Percentiles rank a stretch among this genome's conserved stretches.
These are phyloP conservation scores for Rhinoderma darwinii DNA, from an alignment of 2,113 vertebrate genomes.

Conservation along the genomic window DNA sequence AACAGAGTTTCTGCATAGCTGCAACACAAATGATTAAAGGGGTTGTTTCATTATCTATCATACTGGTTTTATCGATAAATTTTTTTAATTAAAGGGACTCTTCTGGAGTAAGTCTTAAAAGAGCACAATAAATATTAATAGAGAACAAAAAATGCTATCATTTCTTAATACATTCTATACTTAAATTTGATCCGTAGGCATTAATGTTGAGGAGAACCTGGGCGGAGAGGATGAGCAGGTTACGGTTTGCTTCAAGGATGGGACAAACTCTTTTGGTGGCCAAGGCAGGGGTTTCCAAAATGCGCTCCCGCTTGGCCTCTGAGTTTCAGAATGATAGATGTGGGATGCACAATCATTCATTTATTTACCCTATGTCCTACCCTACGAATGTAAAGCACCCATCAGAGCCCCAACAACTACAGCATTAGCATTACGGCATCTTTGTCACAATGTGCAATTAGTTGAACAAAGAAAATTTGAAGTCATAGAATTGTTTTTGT, in stretches of 20 bases:
- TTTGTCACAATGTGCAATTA: too few species aligned
- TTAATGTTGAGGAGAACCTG: not conserved
- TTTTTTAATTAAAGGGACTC: not conserved
- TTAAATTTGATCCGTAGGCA: not conserved
- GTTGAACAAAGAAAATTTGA: not conserved
- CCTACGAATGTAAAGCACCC: not conserved
- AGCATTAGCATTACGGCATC: not conserved
- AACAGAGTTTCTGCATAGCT: not conserved
- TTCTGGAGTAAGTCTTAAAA: not conserved
- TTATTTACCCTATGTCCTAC: too few species aligned
- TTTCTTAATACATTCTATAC: not conserved
- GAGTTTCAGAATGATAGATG: too few species aligned
- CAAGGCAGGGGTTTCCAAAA: too few species aligned
- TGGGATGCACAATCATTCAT: too few species aligned
- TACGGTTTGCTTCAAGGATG: not conserved
- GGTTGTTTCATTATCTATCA: not conserved
- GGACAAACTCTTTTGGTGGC: too few species aligned
- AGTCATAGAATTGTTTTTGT: not conserved
- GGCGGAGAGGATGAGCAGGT: not conserved
- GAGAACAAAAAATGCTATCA: not conserved
- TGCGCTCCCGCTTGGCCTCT: too few species aligned
- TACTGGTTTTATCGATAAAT: not conserved
- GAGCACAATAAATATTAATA: not conserved
- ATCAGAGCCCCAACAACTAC: not conserved
- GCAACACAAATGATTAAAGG: not conserved